phyloP scores from a whole-genome alignment of 2,113 vertebrate species.

The Xiphophorus hellerii region DNA sequence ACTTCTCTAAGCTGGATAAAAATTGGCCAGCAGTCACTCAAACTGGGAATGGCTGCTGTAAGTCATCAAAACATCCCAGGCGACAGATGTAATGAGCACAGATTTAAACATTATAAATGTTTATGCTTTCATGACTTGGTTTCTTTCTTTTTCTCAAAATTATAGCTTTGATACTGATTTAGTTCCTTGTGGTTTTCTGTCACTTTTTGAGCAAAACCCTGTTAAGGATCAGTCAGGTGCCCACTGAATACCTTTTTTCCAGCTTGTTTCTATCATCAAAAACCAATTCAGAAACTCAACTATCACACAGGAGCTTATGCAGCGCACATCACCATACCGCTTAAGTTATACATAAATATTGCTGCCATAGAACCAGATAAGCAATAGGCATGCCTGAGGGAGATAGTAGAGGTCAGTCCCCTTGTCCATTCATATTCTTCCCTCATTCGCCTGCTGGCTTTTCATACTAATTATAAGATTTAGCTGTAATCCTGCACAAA shows the following conservation, averaged over 20 bases:
- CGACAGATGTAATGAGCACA: not conserved
- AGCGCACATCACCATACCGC: constrained; percentile 51
- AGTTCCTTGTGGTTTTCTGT: not conserved
- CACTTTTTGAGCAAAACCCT: constrained; percentile 5
- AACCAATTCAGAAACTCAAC: constrained; percentile 72
- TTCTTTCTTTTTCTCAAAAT: not conserved
- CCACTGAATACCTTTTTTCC: constrained; percentile 37
- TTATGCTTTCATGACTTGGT: not conserved
- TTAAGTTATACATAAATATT: constrained; percentile 77
- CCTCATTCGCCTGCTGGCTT: constrained; percentile 57
- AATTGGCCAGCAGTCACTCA: not conserved
- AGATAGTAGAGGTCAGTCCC: constrained; percentile 72
- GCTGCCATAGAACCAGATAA: constrained; percentile 66
- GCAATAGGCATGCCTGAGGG: constrained; percentile 60
- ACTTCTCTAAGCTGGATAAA: not conserved
- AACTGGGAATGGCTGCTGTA: not conserved
- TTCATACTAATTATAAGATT: constrained; percentile 81
- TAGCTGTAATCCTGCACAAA: constrained; percentile 75
- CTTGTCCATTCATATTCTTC: constrained; percentile 66
- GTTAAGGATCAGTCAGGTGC: constrained; percentile 30
- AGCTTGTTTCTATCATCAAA: constrained; percentile 59
- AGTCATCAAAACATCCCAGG: not conserved
- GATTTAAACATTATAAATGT: not conserved
- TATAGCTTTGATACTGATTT: not conserved
- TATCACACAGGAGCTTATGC: constrained; percentile 67